These are phyloP conservation scores for Lates calcarifer DNA, from an alignment of 2,113 vertebrate genomes.

Conservation along the genomic window DNA sequence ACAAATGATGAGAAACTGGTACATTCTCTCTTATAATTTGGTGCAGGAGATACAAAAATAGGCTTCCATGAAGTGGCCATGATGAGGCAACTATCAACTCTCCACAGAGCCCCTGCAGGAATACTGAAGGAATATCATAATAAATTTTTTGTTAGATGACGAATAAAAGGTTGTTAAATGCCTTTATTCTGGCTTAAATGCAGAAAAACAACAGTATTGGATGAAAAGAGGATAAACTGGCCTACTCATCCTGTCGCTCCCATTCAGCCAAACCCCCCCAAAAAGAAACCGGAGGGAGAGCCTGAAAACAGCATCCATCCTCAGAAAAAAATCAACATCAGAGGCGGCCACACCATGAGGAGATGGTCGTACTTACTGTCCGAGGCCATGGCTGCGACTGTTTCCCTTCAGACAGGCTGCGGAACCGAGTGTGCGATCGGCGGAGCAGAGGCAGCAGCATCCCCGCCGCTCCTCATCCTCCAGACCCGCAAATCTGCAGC, in stretches of 20 bases:
- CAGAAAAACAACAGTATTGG: background rate
- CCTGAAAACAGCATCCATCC: constrained; percentile 5
- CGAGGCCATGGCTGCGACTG: constrained; percentile 82
- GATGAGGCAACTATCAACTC: constrained; percentile 56
- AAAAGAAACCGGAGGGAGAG: background rate
- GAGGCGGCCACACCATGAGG: background rate
- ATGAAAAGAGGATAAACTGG: constrained; percentile 8
- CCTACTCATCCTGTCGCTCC: constrained; percentile 36
- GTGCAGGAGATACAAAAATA: constrained; percentile 6
- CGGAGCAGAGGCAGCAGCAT: constrained; percentile 55
- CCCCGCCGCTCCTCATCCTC: constrained; percentile 60
- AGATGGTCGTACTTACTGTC: constrained; percentile 85
- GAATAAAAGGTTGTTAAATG: fast-evolving
- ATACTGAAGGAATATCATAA: background rate
- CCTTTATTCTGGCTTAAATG: background rate
- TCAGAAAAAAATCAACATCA: fast-evolving
- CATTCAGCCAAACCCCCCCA: background rate
- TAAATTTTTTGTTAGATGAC: background rate
- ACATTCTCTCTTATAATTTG: background rate
- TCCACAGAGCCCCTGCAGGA: background rate
- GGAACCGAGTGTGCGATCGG: background rate
- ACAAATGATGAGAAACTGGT: background rate
- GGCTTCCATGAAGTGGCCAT: constrained; percentile 43
- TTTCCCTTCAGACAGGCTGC: constrained; percentile 35
- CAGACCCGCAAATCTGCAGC: constrained; percentile 42